These are phyloP conservation scores for Spea multiplicata DNA, from an alignment of 2,113 vertebrate genomes.

Conservation along the genomic window DNA sequence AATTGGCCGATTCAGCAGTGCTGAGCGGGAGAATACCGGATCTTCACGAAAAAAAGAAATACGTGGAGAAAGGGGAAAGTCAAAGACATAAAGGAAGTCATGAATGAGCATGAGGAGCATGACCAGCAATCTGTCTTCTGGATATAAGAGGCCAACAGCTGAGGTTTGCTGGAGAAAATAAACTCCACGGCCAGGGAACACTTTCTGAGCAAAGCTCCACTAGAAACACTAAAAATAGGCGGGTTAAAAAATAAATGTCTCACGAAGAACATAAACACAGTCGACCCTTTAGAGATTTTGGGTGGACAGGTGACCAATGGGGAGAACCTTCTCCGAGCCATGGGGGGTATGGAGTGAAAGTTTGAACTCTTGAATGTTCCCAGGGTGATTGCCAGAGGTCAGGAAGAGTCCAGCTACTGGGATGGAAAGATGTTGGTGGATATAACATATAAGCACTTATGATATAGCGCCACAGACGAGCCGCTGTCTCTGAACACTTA, in stretches of 20 bases:
- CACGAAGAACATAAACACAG: neutral
- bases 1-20: neutral
- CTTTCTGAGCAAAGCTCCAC: neutral
- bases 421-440: too few species aligned
- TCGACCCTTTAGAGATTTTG: too few species aligned
- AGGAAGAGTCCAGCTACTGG: neutral
- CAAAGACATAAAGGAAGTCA: conserved; percentile 14
- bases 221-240: conserved; percentile 28
- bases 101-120: conserved; percentile 26
- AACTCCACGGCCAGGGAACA: conserved; percentile 5
- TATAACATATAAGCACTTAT: too few species aligned
- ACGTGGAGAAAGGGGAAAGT: conserved; percentile 1
- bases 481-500: too few species aligned
- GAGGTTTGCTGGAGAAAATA: conserved; percentile 20
- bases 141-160: conserved; percentile 10
- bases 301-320: neutral
- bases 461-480: too few species aligned
- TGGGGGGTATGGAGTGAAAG: neutral
- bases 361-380: conserved; percentile 29
- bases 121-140: conserved; percentile 21
- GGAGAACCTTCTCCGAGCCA: too few species aligned
- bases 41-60: neutral
- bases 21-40: neutral
- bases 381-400: conserved; percentile 5
- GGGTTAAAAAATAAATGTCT: neutral